Conservation (phyloP, 2,888 invertebrate genomes). For the Exocentrus adspersus region DNA sequence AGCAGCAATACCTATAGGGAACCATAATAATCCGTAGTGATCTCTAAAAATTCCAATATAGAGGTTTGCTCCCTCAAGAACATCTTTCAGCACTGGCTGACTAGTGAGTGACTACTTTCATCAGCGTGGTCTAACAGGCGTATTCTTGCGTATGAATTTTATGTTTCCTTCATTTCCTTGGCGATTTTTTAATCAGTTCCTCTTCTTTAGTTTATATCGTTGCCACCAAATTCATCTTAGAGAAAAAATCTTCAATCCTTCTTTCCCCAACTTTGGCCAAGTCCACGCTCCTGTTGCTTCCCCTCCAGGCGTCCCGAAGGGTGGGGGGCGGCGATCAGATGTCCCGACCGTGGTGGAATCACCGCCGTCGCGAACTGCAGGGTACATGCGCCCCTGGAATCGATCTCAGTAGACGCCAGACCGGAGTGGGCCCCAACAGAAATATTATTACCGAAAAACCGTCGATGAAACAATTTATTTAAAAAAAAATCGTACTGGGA, state of each 20-base stretch:
- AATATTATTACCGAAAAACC: conserved; percentile 51
- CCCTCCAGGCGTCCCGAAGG: conserved; percentile 38
- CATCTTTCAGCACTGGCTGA: no score
- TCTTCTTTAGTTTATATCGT: no score
- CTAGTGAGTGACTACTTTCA: no score
- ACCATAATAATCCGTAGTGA: no score
- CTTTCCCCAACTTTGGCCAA: conserved; percentile 5
- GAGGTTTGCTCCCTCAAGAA: no score
- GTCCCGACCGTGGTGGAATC: conserved; percentile 56
- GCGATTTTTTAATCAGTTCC: no score
- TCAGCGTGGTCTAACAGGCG: no score
- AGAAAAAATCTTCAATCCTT: conserved; percentile 1
- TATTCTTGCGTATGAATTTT: no score
- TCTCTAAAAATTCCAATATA: no score
- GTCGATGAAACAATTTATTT: background rate
- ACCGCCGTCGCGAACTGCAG: conserved; percentile 43
- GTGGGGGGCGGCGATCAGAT: conserved; percentile 50
- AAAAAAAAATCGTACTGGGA: background rate
- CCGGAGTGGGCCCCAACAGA: conserved; percentile 55
- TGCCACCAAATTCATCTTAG: no score
- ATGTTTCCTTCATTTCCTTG: no score
- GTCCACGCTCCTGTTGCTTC: conserved; percentile 51
- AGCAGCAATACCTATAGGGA: no score
- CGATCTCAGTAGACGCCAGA: conserved; percentile 61
- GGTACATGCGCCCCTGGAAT: conserved; percentile 63